phyloP scores from a whole-genome alignment of 2,797 vertebrate species.

The Neomorphus geoffroyi region DNA sequence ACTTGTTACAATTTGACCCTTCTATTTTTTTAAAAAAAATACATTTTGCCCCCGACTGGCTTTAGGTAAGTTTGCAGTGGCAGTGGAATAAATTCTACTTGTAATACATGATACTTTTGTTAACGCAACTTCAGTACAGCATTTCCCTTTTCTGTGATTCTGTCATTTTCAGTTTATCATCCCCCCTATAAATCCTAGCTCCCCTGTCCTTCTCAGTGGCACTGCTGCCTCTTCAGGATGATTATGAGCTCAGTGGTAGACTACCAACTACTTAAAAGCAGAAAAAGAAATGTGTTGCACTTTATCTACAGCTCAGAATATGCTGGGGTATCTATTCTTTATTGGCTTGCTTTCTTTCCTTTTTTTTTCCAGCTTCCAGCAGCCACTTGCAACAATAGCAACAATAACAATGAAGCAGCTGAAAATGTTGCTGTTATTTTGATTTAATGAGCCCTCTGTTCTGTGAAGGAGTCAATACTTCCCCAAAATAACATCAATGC shows the following conservation, averaged over 20 bases:
- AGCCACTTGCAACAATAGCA: not conserved
- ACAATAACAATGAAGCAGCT: constrained; percentile 12
- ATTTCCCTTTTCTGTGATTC: not conserved
- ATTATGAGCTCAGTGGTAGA: constrained; percentile 16
- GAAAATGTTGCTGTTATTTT: constrained; percentile 51
- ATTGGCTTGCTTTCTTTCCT: constrained; percentile 6
- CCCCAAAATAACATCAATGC: not conserved
- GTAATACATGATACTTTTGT: not conserved
- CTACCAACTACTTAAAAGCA: constrained; percentile 18
- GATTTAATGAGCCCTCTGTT: constrained; percentile 49
- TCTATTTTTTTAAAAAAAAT: not conserved
- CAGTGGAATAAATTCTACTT: not conserved
- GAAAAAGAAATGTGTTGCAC: not conserved
- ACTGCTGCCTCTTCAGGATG: not conserved
- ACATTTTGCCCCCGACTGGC: not conserved
- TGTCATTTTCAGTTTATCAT: constrained; percentile 4
- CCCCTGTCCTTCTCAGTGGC: not conserved
- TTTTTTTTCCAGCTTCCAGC: not conserved
- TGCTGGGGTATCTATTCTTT: not conserved
- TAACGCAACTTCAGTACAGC: not conserved
- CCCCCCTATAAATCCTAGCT: not conserved
- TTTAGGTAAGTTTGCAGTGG: not conserved
- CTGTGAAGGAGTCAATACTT: constrained; percentile 28
- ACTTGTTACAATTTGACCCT: not conserved
- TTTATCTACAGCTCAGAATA: not conserved